Conservation (phyloP, 2,113 vertebrate species). For the Abramis brama region DNA sequence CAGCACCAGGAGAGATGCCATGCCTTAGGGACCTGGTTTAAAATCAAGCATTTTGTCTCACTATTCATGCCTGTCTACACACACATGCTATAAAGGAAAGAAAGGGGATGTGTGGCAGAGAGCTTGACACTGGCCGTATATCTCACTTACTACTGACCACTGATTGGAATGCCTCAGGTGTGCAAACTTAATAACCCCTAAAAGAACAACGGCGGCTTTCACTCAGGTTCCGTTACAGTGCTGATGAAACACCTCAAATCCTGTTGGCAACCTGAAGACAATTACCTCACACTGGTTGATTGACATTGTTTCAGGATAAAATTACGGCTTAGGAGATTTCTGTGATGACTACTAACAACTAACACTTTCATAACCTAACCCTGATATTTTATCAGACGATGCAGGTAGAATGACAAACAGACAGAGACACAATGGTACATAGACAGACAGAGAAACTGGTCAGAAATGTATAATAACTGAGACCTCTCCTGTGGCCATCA, state of each 20-base stretch:
- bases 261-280: conserved; percentile 12
- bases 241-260: background rate
- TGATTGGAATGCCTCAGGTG: conserved; percentile 23
- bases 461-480: background rate
- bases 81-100: conserved; percentile 6
- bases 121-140: conserved; percentile 19
- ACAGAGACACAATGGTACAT: background rate
- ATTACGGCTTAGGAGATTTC: conserved; percentile 1
- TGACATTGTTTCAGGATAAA: background rate
- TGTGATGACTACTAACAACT: background rate
- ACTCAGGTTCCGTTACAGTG: background rate
- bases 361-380: background rate
- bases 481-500: conserved; percentile 48
- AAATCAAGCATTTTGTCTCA: conserved; percentile 54
- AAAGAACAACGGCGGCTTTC: conserved; percentile 22
- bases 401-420: background rate
- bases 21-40: conserved; percentile 29
- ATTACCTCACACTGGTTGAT: background rate
- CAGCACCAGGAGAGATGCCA: conserved; percentile 4
- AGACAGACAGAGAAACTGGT: background rate
- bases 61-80: conserved; percentile 45
- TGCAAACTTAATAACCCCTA: conserved; percentile 22
- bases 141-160: conserved; percentile 42
- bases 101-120: background rate
- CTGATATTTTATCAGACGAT: background rate